These are phyloP conservation scores for Matsumyia berberina DNA, from an alignment of 2,888 invertebrate species.

Conservation along the genomic window DNA sequence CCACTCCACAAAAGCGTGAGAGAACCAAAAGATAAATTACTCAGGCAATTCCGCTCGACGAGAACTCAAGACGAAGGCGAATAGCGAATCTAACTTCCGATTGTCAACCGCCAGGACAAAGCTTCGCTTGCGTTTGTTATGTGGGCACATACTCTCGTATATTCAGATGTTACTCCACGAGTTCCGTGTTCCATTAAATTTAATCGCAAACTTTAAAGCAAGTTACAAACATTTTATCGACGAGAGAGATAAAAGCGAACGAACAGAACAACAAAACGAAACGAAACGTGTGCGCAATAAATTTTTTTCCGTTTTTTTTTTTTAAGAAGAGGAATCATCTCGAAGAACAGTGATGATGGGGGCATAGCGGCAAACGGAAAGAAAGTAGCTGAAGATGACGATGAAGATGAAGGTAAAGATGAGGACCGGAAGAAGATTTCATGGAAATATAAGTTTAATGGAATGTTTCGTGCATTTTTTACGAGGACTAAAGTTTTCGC, in stretches of 20 bases:
- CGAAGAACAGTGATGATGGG: not conserved
- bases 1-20: not conserved
- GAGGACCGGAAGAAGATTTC: constrained; percentile 13
- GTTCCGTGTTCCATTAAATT: constrained; percentile 41
- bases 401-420: not conserved
- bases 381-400: too few species aligned
- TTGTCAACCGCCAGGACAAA: constrained; percentile 1
- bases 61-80: not conserved
- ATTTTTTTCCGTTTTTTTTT: constrained; percentile 9
- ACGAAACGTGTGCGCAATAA: constrained; percentile 48
- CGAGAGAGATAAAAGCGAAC: not conserved
- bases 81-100: constrained; percentile 21
- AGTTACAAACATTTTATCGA: constrained; percentile 52
- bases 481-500: constrained; percentile 12
- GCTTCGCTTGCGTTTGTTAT: not conserved
- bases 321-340: not conserved
- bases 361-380: too few species aligned
- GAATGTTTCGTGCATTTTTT: constrained; percentile 33
- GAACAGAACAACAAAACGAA: not conserved
- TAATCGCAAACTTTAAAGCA: constrained; percentile 42
- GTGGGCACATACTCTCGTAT: constrained; percentile 1
- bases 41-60: not conserved
- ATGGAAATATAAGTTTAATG: constrained; percentile 24
- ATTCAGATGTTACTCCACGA: constrained; percentile 14
- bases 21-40: constrained; percentile 32